Conservation (phyloP, 2,113 vertebrate species). For the Nibea albiflora region DNA sequence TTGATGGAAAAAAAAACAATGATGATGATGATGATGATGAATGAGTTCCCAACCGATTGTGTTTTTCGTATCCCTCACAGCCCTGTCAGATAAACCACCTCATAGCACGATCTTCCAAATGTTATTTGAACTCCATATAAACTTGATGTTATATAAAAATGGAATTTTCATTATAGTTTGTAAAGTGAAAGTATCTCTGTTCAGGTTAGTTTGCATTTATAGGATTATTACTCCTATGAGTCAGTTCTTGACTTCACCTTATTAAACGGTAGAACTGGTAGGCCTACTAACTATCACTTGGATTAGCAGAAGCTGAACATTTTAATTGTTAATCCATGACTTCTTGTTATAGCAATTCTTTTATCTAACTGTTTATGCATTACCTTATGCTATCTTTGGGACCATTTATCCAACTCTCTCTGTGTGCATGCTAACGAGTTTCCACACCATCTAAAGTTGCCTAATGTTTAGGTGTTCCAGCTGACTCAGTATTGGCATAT, state of each 20-base stretch:
- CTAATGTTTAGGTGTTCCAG: neutral
- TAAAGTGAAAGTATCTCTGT: neutral
- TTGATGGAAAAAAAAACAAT: neutral
- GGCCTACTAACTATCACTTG: neutral
- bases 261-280: no score
- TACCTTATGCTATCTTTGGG: no score
- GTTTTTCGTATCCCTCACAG: neutral
- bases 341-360: neutral
- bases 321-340: neutral
- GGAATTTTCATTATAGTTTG: neutral
- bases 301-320: neutral
- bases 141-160: neutral
- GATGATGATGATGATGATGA: no score
- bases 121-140: neutral
- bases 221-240: no score
- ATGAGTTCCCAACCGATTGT: neutral
- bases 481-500: neutral
- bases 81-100: neutral
- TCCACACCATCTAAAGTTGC: neutral
- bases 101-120: no score
- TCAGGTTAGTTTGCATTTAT: neutral
- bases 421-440: neutral
- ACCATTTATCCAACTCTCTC: neutral
- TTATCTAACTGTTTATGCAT: neutral
- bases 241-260: no score